Percentiles rank a stretch among this genome's conserved stretches.
Evolutionary conservation across 2,797 vertebrate genomes (phyloP).

Genomic region (Enteromius paludinosus): DNA sequence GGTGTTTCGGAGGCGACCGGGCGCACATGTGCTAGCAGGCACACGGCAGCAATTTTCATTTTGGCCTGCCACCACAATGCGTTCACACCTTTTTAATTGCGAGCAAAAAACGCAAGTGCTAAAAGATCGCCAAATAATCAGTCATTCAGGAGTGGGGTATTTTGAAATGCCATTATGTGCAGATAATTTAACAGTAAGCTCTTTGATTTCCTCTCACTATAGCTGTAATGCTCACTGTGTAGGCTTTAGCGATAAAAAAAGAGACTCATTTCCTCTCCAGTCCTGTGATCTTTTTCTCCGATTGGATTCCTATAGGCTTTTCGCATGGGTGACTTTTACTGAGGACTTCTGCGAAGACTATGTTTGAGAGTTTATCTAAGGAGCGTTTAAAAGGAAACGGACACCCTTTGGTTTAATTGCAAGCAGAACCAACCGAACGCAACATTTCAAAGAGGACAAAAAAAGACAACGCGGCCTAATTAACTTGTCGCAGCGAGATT

Average conservation of each 20-base stretch:
- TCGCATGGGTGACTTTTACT: conserved; percentile 49
- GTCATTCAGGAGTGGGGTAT: conserved; percentile 3
- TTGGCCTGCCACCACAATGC: conserved; percentile 37
- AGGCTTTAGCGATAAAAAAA: neutral
- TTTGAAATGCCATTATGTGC: conserved; percentile 15
- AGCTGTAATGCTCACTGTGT: neutral
- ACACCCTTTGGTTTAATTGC: conserved; percentile 55
- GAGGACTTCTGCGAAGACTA: conserved; percentile 26
- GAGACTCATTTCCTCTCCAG: conserved; percentile 41
- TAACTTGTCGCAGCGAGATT: conserved; percentile 63
- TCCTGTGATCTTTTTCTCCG: conserved; percentile 44
- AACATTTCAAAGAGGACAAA: conserved; percentile 55
- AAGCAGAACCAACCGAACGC: conserved; percentile 46
- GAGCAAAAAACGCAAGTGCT: conserved; percentile 21
- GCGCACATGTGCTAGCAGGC: conserved; percentile 26
- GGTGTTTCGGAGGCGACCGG: conserved; percentile 42
- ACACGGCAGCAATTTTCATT: conserved; percentile 2
- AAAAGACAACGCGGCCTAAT: conserved; percentile 60
- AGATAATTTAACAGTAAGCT: conserved; percentile 8
- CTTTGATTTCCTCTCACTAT: conserved; percentile 23
- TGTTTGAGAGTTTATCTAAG: conserved; percentile 56
- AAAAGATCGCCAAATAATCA: conserved; percentile 27
- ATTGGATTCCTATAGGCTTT: conserved; percentile 46
- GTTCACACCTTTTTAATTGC: conserved; percentile 54
- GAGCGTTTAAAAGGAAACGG: conserved; percentile 55